Evolutionary conservation across 92 coral and sea anemone species (phyloP).

Genomic region (Chrysogorgia sp.): DNA sequence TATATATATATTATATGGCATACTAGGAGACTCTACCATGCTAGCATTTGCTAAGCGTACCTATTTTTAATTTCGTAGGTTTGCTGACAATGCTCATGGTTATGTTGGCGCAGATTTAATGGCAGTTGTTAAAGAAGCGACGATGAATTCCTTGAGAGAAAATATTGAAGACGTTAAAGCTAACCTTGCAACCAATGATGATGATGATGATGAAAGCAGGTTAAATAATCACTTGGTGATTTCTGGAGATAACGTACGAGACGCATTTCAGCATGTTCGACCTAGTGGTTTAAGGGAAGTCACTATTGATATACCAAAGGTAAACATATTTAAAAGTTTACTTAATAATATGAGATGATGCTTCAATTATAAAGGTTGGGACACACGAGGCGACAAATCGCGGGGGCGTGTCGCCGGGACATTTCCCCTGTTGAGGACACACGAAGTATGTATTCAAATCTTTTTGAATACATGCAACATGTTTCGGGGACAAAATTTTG

Average conservation of each 20-base stretch:
- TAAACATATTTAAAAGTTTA: slow-evolving; percentile 11
- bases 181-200: background rate
- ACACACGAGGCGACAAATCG: too few relatives aligned
- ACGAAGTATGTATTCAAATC: too few relatives aligned
- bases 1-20: too few relatives aligned
- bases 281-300: slow-evolving; percentile 99
- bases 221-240: slow-evolving; percentile 63
- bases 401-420: too few relatives aligned
- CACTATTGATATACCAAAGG: slow-evolving; percentile 96
- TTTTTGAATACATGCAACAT: too few relatives aligned
- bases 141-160: slow-evolving; percentile 79
- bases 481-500: too few relatives aligned
- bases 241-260: slow-evolving; percentile 72
- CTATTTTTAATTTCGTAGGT: slow-evolving; percentile 52
- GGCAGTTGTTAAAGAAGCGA: slow-evolving; percentile 97
- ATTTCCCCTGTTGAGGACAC: too few relatives aligned
- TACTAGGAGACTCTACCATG: too few relatives aligned
- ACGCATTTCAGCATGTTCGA: slow-evolving; percentile 83
- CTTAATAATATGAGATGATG: background rate
- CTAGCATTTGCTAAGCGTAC: too few relatives aligned
- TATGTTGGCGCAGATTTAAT: slow-evolving; percentile 98
- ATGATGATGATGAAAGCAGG: slow-evolving; percentile 37
- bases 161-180: slow-evolving; percentile 51
- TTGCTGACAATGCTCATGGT: slow-evolving; percentile 97
- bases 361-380: too few relatives aligned